These are phyloP conservation scores for Eidolon helvum DNA, from an alignment of 2,113 vertebrate species.

Conservation along the genomic window DNA sequence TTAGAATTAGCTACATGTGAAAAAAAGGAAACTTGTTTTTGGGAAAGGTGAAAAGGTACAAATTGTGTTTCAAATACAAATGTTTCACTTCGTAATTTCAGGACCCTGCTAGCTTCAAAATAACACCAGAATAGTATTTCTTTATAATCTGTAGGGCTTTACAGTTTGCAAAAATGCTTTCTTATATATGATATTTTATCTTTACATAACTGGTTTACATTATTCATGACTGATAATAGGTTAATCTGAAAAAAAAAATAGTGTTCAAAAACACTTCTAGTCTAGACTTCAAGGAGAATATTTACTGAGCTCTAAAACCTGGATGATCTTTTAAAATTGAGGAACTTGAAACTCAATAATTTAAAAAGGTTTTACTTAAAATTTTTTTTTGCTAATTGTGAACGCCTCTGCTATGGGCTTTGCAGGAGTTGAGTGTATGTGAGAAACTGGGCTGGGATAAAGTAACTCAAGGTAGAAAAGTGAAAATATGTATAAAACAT, in stretches of 20 bases:
- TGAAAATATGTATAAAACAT: neutral
- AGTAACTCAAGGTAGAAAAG: neutral
- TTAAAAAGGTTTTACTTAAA: slow-evolving; percentile 14
- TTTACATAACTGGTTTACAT: slow-evolving; percentile 16
- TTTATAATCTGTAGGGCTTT: slow-evolving; percentile 3
- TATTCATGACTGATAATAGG: slow-evolving; percentile 2
- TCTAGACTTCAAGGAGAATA: slow-evolving; percentile 27
- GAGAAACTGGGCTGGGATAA: neutral
- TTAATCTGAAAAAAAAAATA: slow-evolving; percentile 19
- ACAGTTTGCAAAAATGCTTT: slow-evolving; percentile 2
- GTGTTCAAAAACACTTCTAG: slow-evolving; percentile 1
- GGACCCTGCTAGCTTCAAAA: neutral
- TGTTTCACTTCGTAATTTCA: slow-evolving; percentile 12
- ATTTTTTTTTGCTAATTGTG: neutral
- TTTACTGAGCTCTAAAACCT: neutral
- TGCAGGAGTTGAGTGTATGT: neutral
- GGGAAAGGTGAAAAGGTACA: neutral
- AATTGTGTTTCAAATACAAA: slow-evolving; percentile 46
- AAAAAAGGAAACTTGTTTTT: neutral
- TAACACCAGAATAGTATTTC: neutral
- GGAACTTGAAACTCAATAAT: slow-evolving; percentile 21
- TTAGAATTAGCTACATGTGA: neutral
- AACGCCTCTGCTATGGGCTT: neutral
- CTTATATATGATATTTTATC: neutral
- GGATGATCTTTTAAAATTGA: neutral